Percentiles rank a stretch among this genome's conserved stretches.
Evolutionary conservation across 2,888 invertebrate species (phyloP).

Genomic region (Athalia circularis): DNA sequence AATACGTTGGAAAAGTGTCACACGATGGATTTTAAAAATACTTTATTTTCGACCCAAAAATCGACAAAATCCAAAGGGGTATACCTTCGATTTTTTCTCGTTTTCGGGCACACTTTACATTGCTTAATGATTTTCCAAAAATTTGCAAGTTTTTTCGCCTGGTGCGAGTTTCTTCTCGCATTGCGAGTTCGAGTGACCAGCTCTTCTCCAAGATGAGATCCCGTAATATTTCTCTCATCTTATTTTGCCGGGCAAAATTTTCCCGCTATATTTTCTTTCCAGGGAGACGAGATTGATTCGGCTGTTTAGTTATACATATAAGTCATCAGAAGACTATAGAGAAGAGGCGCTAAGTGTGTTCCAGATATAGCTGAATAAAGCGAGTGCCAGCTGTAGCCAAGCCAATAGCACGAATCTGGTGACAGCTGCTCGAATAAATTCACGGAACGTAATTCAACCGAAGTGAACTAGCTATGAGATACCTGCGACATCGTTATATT

Average conservation of each 20-base stretch:
- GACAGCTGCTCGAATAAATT: conserved; percentile 43
- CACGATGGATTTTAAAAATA: too few species aligned
- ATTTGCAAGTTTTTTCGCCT: too few species aligned
- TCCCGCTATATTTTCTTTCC: background rate
- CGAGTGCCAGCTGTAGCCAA: conserved; percentile 39
- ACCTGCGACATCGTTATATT: conserved; percentile 12
- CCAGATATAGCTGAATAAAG: conserved; percentile 6
- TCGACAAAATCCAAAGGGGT: too few species aligned
- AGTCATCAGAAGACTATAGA: background rate
- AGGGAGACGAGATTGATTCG: conserved; percentile 12
- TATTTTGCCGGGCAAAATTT: background rate
- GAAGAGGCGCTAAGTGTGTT: conserved; percentile 6
- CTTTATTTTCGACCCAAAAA: too few species aligned
- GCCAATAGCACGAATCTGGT: conserved; percentile 31
- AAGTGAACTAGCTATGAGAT: conserved; percentile 19
- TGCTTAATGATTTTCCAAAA: too few species aligned
- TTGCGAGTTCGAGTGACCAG: too few species aligned
- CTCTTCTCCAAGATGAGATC: too few species aligned
- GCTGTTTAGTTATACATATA: conserved; percentile 10
- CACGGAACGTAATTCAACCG: conserved; percentile 24
- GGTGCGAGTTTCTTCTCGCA: too few species aligned
- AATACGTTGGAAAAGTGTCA: too few species aligned
- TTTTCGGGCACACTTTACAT: too few species aligned
- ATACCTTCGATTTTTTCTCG: too few species aligned
- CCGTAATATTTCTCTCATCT: too few species aligned